These are phyloP conservation scores for Anguilla megastoma DNA, from an alignment of 2,797 vertebrate species.

Conservation along the genomic window DNA sequence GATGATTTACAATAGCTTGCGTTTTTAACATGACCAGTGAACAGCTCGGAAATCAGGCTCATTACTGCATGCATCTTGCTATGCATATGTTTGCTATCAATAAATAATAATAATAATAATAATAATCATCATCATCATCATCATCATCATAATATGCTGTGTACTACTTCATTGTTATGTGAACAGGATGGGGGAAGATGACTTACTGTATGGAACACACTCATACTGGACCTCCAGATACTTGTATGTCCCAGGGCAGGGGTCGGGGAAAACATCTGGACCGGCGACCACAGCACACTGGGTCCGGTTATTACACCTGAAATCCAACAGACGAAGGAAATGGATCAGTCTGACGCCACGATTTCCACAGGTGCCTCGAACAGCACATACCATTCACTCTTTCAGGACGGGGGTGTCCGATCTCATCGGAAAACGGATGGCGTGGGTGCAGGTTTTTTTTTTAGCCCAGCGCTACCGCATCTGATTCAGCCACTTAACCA, in stretches of 20 bases:
- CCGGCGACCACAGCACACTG: constrained; percentile 96
- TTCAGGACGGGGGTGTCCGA: background rate
- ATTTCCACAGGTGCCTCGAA: background rate
- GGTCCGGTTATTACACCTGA: constrained; percentile 96
- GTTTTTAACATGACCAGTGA: no score
- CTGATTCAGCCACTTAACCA: no score
- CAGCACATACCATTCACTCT: background rate
- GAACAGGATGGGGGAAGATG: constrained; percentile 25
- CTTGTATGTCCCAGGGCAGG: constrained; percentile 96
- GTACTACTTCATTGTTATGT: background rate
- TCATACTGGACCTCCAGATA: constrained; percentile 98
- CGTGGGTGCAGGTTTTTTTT: no score
- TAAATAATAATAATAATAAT: no score
- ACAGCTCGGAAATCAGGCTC: no score
- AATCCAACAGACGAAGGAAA: constrained; percentile 31
- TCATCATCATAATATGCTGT: no score
- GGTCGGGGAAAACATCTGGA: constrained; percentile 96
- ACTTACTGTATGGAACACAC: constrained; percentile 98
- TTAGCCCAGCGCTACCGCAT: no score
- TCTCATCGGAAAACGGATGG: no score
- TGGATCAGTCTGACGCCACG: background rate
- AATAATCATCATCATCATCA: no score
- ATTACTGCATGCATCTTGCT: no score
- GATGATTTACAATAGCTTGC: background rate
- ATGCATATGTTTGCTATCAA: no score